Evolutionary conservation across 2,113 vertebrate species (phyloP).

Genomic region (Thalassoma bifasciatum): DNA sequence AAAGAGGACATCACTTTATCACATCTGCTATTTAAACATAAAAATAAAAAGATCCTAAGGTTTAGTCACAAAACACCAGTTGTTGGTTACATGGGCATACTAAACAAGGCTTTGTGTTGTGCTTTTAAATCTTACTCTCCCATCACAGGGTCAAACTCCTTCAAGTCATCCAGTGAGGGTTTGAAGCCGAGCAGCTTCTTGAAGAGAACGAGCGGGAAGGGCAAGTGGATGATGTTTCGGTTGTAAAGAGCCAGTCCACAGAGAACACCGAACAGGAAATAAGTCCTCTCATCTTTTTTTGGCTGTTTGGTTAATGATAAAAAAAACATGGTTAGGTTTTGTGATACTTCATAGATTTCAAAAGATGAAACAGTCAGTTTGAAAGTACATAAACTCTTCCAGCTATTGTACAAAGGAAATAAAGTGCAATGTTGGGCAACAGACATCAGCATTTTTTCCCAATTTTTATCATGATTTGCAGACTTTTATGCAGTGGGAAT

Average conservation of each 20-base stretch:
- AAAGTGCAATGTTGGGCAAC: no score
- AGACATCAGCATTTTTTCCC: no score
- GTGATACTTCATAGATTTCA: not conserved
- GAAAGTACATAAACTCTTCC: no score
- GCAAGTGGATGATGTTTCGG: constrained; percentile 70
- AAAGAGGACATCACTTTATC: not conserved
- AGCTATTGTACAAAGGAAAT: no score
- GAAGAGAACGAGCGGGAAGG: constrained; percentile 79
- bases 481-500: no score
- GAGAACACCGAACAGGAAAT: constrained; percentile 84
- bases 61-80: no score
- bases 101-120: not conserved
- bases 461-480: no score
- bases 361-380: no score
- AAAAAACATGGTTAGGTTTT: not conserved
- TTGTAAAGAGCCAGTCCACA: constrained; percentile 81
- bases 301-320: constrained; percentile 56
- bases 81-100: no score
- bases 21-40: no score
- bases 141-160: constrained; percentile 73
- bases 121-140: constrained; percentile 68
- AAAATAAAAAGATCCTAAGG: no score
- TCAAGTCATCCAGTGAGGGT: constrained; percentile 78
- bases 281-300: constrained; percentile 65
- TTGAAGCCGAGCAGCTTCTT: constrained; percentile 82